Conservation (phyloP, 2,113 vertebrate species). For the Ahaetulla prasina region DNA sequence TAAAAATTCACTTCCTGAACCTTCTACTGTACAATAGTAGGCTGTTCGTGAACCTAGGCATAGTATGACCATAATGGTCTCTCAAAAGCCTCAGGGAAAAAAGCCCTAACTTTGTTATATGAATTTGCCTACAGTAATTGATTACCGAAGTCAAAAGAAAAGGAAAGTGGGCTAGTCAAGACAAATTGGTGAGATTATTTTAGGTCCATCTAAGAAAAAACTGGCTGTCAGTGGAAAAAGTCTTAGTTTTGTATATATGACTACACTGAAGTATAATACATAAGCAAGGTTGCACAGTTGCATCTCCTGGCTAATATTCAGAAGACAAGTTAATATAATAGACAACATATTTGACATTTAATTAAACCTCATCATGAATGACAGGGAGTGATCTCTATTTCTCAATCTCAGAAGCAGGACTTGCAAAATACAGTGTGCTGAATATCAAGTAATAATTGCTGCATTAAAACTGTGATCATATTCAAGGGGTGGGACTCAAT, state of each 20-base stretch:
- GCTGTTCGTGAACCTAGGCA: background rate
- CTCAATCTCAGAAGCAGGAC: background rate
- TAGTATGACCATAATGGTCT: background rate
- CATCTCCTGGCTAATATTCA: background rate
- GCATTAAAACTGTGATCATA: background rate
- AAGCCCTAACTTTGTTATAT: background rate
- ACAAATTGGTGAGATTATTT: background rate
- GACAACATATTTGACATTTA: background rate
- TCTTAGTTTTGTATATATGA: background rate
- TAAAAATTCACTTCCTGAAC: background rate
- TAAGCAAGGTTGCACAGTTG: background rate
- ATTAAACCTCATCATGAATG: conserved; percentile 11
- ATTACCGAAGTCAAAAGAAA: background rate
- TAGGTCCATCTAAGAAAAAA: background rate
- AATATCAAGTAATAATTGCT: conserved; percentile 2
- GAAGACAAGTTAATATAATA: background rate
- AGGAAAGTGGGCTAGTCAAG: background rate
- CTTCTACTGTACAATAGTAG: background rate
- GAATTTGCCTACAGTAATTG: background rate
- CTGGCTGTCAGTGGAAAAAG: background rate
- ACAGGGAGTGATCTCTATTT: background rate
- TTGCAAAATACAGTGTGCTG: background rate
- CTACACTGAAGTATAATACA: background rate
- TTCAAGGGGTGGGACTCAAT: background rate
- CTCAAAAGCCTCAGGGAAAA: background rate